phyloP scores from a whole-genome alignment of 2,113 vertebrate species.

The Nanger granti region DNA sequence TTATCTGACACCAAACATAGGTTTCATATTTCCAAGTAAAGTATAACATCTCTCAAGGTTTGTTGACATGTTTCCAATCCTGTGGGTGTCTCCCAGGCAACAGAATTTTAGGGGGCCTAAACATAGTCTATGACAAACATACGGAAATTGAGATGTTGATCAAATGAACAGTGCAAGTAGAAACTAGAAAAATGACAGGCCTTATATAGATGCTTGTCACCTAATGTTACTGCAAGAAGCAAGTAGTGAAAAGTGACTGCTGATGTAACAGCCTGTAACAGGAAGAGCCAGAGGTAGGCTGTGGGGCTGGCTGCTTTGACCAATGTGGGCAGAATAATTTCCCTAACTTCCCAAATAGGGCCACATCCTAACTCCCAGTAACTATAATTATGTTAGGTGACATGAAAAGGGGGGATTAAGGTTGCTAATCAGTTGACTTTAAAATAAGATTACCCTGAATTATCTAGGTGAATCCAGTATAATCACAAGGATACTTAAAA shows the following conservation, averaged over 20 bases:
- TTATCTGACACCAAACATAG: constrained; percentile 32
- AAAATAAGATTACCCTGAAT: background rate
- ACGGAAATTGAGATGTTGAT: constrained; percentile 66
- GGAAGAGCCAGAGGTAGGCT: background rate
- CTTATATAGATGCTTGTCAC: background rate
- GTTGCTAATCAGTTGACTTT: background rate
- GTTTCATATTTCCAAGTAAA: constrained; percentile 34
- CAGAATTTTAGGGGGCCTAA: constrained; percentile 61
- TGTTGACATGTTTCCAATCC: constrained; percentile 37
- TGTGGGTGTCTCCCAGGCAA: constrained; percentile 66
- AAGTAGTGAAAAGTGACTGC: background rate
- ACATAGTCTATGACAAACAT: constrained; percentile 41
- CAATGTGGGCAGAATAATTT: background rate
- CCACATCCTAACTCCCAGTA: background rate
- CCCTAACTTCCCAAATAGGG: background rate
- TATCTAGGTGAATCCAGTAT: background rate
- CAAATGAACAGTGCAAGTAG: constrained; percentile 55
- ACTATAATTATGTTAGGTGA: background rate
- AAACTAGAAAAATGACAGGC: constrained; percentile 28
- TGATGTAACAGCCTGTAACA: background rate
- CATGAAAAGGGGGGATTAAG: background rate
- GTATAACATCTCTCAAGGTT: constrained; percentile 19
- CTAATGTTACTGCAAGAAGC: background rate
- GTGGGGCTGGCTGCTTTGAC: background rate
- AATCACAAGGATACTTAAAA: background rate